A percentile compares a stretch with the other conserved stretches of the same genome.
Evolutionary conservation across 2,797 vertebrate genomes (phyloP).

Genomic region (Falco novaeseelandiae): DNA sequence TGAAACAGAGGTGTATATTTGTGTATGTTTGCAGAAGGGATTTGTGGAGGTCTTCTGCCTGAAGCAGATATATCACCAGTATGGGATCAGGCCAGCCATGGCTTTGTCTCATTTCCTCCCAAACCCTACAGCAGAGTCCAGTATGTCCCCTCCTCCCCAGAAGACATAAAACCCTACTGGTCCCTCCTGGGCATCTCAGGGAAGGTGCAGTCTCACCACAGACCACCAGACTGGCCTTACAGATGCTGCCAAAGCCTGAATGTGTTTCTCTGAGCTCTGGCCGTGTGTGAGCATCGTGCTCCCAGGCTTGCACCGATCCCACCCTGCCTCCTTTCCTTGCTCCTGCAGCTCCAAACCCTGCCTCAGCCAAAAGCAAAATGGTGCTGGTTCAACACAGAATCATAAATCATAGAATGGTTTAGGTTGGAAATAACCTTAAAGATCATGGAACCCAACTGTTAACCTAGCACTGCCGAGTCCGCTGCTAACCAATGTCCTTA

Average conservation of each 20-base stretch:
- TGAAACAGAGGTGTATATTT: not conserved
- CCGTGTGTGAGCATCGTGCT: accelerated
- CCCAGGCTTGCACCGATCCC: not conserved
- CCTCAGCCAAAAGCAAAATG: not conserved
- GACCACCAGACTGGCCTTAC: too few species aligned
- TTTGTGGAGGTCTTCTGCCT: not conserved
- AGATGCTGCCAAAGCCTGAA: not conserved
- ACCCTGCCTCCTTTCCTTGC: not conserved
- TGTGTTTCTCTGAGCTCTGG: not conserved
- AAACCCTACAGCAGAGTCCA: not conserved
- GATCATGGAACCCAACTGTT: too few species aligned
- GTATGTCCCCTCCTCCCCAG: not conserved
- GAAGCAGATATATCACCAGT: accelerated
- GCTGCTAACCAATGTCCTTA: too few species aligned
- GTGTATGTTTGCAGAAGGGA: not conserved
- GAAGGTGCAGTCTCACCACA: not conserved
- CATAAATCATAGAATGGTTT: too few species aligned
- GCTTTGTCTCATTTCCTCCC: not conserved
- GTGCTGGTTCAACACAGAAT: not conserved
- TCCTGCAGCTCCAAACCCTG: not conserved
- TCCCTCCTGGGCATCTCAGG: not conserved
- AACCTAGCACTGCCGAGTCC: too few species aligned
- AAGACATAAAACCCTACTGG: not conserved
- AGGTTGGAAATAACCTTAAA: too few species aligned
- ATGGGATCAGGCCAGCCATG: not conserved